Evolutionary conservation across 2,888 invertebrate genomes (phyloP).

Genomic region (Copidosoma aretas): DNA sequence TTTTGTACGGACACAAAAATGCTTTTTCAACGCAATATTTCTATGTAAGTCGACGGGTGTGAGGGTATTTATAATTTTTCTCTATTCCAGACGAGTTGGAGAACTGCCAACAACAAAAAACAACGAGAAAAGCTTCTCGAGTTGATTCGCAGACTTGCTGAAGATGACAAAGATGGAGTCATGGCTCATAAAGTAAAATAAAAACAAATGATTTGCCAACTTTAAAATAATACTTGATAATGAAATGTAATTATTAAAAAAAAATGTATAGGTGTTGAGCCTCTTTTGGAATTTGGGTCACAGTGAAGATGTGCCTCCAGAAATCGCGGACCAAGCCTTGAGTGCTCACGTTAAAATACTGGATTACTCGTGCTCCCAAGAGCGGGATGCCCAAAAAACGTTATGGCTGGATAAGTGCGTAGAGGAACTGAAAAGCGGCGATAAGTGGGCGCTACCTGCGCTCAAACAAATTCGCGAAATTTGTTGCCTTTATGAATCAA

Average conservation of each 20-base stretch:
- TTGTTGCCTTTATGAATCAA: constrained; percentile 90
- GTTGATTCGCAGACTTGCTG: constrained; percentile 91
- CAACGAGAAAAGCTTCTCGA: constrained; percentile 95
- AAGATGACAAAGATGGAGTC: constrained; percentile 98
- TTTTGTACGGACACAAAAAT: constrained; percentile 1
- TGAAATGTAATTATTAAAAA: constrained; percentile 9
- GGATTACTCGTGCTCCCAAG: constrained; percentile 97
- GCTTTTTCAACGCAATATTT: constrained; percentile 22
- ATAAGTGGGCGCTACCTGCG: constrained; percentile 93
- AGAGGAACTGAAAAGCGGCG: constrained; percentile 87
- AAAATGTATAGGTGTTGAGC: constrained; percentile 73
- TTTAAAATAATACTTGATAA: constrained; percentile 14
- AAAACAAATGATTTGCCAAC: not conserved
- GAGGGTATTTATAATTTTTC: constrained; percentile 36
- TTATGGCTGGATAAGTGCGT: constrained; percentile 96
- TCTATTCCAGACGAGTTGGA: constrained; percentile 81
- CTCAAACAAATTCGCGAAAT: constrained; percentile 95
- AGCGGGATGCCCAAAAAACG: constrained; percentile 94
- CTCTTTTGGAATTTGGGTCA: constrained; percentile 97
- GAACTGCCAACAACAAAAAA: constrained; percentile 86
- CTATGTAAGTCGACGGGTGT: constrained; percentile 31
- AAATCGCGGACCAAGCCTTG: constrained; percentile 96
- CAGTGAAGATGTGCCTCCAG: constrained; percentile 93
- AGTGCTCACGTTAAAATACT: constrained; percentile 95
- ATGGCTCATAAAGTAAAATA: constrained; percentile 90